Evolutionary conservation across 2,113 vertebrate genomes (phyloP).

Genomic region (Hippocampus barbouri): DNA sequence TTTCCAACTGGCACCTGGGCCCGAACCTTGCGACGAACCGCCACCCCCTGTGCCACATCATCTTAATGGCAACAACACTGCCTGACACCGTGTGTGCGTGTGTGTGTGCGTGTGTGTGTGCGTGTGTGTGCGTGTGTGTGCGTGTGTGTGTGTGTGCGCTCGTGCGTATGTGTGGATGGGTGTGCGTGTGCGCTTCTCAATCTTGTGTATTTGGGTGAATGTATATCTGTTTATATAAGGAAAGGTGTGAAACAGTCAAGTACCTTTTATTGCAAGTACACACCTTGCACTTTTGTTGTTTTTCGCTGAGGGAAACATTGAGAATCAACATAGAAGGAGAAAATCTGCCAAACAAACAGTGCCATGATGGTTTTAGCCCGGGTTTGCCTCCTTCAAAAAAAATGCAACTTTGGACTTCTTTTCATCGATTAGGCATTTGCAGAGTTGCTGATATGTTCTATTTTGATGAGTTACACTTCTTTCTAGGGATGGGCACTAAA

Average conservation of each 20-base stretch:
- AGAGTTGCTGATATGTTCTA: not conserved
- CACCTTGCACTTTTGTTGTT: slow-evolving; percentile 50
- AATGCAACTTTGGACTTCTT: not conserved
- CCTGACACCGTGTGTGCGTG: slow-evolving; percentile 54
- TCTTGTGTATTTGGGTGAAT: slow-evolving; percentile 16
- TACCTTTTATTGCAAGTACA: slow-evolving; percentile 39
- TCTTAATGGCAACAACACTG: slow-evolving; percentile 67
- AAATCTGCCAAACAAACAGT: slow-evolving; percentile 62
- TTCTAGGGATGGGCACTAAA: not conserved
- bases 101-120: slow-evolving; percentile 8
- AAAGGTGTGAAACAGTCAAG: slow-evolving; percentile 32
- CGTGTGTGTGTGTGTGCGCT: slow-evolving; percentile 17
- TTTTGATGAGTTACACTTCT: not conserved
- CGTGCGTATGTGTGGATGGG: not conserved
- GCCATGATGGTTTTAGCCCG: slow-evolving; percentile 52
- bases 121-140: not conserved
- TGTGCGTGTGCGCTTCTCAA: slow-evolving; percentile 11
- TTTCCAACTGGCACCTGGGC: slow-evolving; percentile 24
- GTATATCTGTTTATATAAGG: slow-evolving; percentile 20
- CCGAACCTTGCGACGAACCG: slow-evolving; percentile 47
- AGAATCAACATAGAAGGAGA: slow-evolving; percentile 4
- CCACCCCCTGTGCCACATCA: slow-evolving; percentile 63
- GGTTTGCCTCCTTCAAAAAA: not conserved
- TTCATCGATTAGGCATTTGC: not conserved
- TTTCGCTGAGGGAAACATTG: not conserved